Evolutionary conservation across 2,797 vertebrate species (phyloP), one percentile per base, ranked within the genome.

Genomic region (Phataginus tricuspis): DNA sequence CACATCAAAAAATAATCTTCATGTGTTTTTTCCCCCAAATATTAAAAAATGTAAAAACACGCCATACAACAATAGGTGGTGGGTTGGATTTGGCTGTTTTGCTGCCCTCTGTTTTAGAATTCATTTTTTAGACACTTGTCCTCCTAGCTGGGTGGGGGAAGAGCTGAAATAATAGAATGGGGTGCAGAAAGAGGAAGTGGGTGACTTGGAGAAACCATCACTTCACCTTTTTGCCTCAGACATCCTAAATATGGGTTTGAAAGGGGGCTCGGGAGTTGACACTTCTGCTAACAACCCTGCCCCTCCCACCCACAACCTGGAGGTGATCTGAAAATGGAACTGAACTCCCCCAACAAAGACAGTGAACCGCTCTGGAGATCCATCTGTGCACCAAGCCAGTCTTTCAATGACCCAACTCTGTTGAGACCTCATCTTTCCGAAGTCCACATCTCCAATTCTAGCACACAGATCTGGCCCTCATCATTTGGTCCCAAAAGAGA

Each of bases 111-210:
- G 23, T 85, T n/a, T 72, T 72, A 29, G 13, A 83, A 75, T 34
- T 63, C 2, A 1, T 11, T 72, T 72, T 96, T 86, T 31, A 80
- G 84, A 82, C 29, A 21, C 37, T 66, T 11, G 9, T 86, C 29
- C 77, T 87, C 59, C 51, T 29, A 49, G 57, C 45, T 83, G 37
- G 31, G 59, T 92, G 45, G 37, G 71, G 61, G 31, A n/a, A 39
- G n/a, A 5, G 1, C 23, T 49, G 59, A 83, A 77, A 72, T 37
- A 75, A 37, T 18, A 64, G 57, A 92, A 49, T 23, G 34, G 23
- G 61, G 53, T 89, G 21, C 51, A 79, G 84, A 75, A 86, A 89
- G 91, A 89, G 91, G 90, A 96, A 94, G 92, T 13, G 8, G 68
- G 71, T 77, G 4, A 42, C 55, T 57, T 82, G 23, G 51, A 87